Percentiles rank a stretch among this genome's conserved stretches.
These are phyloP conservation scores for Sympetrum striolatum DNA, from an alignment of 2,888 invertebrate genomes.

Conservation along the genomic window DNA sequence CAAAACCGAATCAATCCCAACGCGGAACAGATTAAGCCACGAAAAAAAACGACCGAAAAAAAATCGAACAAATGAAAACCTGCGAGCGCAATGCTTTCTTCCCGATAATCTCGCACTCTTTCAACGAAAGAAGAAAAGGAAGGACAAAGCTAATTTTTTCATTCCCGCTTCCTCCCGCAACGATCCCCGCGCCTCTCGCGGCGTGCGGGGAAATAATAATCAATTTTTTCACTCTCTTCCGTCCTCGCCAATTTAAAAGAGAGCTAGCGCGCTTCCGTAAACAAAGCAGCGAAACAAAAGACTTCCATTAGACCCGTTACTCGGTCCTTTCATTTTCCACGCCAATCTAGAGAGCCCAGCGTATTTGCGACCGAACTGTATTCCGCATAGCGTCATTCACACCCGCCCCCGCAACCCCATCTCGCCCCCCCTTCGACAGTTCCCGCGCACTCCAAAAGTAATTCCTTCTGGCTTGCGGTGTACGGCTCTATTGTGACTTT, in stretches of 20 bases:
- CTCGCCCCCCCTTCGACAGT: not conserved
- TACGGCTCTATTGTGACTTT: constrained; percentile 35
- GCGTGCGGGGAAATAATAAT: no score
- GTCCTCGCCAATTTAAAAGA: not conserved
- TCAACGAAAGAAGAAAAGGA: not conserved
- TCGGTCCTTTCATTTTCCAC: not conserved
- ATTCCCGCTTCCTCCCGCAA: no score
- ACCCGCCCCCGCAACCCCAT: not conserved
- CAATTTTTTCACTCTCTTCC: not conserved
- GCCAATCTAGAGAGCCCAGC: not conserved
- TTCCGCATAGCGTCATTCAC: constrained; percentile 7
- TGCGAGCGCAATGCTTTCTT: not conserved
- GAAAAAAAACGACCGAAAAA: not conserved
- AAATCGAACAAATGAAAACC: not conserved
- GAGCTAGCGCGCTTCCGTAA: not conserved
- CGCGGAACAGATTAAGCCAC: not conserved
- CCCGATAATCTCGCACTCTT: not conserved
- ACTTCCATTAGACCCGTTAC: not conserved
- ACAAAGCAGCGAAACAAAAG: not conserved
- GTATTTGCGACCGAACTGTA: constrained; percentile 11
- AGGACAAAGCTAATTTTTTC: no score
- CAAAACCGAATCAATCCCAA: not conserved
- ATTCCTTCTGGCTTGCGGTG: constrained; percentile 33
- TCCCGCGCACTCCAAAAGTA: constrained; percentile 25
- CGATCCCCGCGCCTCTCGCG: no score